These are phyloP conservation scores for Xenotilapia caudafasciata DNA, from an alignment of 2,113 vertebrate genomes.

Conservation along the genomic window DNA sequence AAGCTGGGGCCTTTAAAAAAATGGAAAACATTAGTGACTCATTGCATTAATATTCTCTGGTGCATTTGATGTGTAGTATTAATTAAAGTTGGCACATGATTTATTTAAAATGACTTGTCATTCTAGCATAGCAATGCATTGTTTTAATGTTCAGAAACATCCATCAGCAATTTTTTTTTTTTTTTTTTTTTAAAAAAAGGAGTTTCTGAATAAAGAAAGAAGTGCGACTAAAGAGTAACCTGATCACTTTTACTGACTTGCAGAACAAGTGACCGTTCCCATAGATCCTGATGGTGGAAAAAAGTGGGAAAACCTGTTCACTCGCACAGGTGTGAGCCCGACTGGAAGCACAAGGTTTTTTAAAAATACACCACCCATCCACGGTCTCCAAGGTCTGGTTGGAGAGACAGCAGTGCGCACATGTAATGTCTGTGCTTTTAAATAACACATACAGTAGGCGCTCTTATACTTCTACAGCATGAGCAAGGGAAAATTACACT, in stretches of 20 bases:
- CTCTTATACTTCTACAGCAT: not conserved
- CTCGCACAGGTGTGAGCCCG: not conserved
- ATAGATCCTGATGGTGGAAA: not conserved
- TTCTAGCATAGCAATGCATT: not conserved
- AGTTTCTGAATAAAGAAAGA: not conserved
- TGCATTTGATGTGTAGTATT: not conserved
- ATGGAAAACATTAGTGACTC: not conserved
- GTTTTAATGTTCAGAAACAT: not conserved
- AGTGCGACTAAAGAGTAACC: not conserved
- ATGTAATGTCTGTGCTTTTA: not conserved
- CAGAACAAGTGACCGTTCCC: not conserved
- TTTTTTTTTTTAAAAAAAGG: rapidly evolving
- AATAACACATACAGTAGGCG: not conserved
- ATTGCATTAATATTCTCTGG: not conserved
- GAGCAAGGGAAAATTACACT: not conserved
- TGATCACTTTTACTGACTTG: not conserved
- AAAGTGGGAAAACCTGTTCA: slow-evolving; percentile 52
- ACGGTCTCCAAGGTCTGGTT: slow-evolving; percentile 27
- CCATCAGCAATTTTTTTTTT: not conserved
- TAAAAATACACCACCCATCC: not conserved
- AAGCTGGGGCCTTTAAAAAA: not conserved
- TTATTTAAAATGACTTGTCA: not conserved
- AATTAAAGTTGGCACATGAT: not conserved
- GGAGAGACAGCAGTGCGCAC: slow-evolving; percentile 2
- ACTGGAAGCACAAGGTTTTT: not conserved